Evolutionary conservation across 2,888 invertebrate genomes (phyloP).

Genomic region (Steinernema scapterisci): DNA sequence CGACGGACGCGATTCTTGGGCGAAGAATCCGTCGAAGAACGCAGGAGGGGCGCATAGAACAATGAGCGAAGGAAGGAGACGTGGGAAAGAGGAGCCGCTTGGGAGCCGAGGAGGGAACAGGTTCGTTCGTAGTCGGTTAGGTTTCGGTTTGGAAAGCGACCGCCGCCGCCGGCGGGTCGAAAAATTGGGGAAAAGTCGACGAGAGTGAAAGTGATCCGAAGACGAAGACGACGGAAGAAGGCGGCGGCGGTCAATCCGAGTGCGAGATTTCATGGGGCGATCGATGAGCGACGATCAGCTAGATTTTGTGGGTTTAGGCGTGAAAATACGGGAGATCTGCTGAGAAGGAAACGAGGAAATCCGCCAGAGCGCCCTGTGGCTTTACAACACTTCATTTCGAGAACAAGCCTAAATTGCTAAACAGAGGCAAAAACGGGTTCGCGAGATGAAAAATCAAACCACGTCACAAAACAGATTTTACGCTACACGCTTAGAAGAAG

Average conservation of each 20-base stretch:
- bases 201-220: conserved; percentile 1
- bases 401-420: too few relatives aligned
- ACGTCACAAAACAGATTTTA: too few relatives aligned
- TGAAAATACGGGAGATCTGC: not conserved
- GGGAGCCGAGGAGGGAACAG: conserved; percentile 1
- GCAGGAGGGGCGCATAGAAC: not conserved
- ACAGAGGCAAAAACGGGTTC: too few relatives aligned
- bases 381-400: too few relatives aligned
- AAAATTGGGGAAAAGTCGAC: not conserved
- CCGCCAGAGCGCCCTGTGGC: not conserved
- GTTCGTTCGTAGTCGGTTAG: not conserved
- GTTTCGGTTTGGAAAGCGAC: conserved; percentile 15
- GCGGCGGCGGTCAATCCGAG: not conserved
- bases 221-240: not conserved
- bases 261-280: not conserved
- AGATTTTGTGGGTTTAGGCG: too few relatives aligned
- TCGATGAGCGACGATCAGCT: not conserved
- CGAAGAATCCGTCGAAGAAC: not conserved
- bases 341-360: not conserved
- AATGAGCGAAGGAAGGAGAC: conserved; percentile 11
- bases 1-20: not conserved
- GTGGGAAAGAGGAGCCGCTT: too few relatives aligned
- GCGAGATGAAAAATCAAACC: too few relatives aligned
- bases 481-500: too few relatives aligned
- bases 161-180: not conserved